A percentile compares a stretch with the other conserved stretches of the same genome.
These are phyloP conservation scores for Proisotoma minuta DNA, from an alignment of 2,888 invertebrate species.

Conservation along the genomic window DNA sequence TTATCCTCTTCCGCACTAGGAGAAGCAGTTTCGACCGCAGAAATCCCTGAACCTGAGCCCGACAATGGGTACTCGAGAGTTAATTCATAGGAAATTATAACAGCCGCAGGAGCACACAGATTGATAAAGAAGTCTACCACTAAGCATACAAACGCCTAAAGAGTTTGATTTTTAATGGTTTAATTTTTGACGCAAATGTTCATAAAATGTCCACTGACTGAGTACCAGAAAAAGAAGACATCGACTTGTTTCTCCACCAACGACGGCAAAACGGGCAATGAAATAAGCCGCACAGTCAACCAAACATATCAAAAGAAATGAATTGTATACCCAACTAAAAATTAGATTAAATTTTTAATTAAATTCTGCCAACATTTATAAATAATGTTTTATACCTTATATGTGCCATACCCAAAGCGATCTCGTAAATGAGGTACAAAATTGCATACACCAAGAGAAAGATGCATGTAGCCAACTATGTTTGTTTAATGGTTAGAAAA, in stretches of 20 bases:
- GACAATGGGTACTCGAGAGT: constrained; percentile 2
- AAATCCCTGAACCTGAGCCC: background rate
- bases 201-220: background rate
- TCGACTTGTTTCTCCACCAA: background rate
- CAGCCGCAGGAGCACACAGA: background rate
- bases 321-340: constrained; percentile 7
- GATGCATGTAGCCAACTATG: background rate
- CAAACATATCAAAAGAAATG: background rate
- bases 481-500: background rate
- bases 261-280: background rate
- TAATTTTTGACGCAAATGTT: background rate
- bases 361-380: no score
- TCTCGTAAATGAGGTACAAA: constrained; percentile 9
- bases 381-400: no score
- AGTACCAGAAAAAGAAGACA: background rate
- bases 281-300: constrained; percentile 4
- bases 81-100: constrained; percentile 4
- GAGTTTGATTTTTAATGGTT: background rate
- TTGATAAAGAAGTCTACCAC: background rate
- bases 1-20: no score
- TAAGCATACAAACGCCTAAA: background rate
- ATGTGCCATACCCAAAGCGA: constrained; percentile 11
- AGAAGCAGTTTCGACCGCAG: no score
- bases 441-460: background rate
- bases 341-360: no score